phyloP scores from a whole-genome alignment of 2,888 invertebrate genomes.

The Tetragnatha montana region DNA sequence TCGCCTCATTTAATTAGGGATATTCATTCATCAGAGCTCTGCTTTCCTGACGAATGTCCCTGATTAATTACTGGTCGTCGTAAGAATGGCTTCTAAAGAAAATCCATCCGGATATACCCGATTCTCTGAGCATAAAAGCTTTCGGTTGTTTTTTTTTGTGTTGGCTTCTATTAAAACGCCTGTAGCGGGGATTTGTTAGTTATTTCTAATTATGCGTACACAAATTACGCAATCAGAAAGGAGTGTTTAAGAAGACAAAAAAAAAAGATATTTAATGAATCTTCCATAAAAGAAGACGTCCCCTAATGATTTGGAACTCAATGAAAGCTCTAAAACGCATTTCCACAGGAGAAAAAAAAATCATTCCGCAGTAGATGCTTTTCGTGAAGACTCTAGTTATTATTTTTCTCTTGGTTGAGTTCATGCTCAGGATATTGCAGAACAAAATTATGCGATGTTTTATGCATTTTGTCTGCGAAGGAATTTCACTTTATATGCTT shows the following conservation, averaged over 20 bases:
- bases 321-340: neutral
- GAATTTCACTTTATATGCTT: neutral
- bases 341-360: neutral
- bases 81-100: neutral
- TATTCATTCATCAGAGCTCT: constrained; percentile 14
- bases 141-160: neutral
- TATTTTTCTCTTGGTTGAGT: neutral
- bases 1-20: constrained; percentile 19
- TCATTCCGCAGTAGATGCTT: neutral
- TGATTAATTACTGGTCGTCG: neutral
- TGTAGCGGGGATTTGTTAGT: neutral
- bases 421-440: neutral
- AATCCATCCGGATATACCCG: neutral
- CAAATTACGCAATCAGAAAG: neutral
- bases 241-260: neutral
- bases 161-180: neutral
- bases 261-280: neutral
- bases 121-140: neutral
- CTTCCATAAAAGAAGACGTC: neutral
- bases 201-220: neutral
- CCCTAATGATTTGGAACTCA: neutral
- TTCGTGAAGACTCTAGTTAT: neutral
- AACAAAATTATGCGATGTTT: neutral
- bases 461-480: neutral
- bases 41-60: neutral